Evolutionary conservation across 2,113 vertebrate genomes (phyloP).

Genomic region (Callionymus lyra): DNA sequence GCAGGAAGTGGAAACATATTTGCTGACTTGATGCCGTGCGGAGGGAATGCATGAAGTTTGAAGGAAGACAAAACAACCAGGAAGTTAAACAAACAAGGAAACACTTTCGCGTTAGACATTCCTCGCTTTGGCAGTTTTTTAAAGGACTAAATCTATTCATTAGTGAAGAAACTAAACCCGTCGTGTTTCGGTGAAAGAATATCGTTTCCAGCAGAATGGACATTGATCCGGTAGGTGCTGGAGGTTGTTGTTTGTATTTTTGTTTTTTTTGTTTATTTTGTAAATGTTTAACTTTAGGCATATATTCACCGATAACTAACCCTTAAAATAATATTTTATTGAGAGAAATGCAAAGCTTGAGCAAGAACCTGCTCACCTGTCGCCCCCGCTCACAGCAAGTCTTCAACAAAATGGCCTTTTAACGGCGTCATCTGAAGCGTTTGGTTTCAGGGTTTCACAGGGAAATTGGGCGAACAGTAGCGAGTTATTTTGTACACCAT

Average conservation of each 20-base stretch:
- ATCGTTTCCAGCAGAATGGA: constrained; percentile 37
- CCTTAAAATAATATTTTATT: too few species aligned
- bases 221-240: constrained; percentile 48
- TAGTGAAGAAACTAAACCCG: neutral
- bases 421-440: too few species aligned
- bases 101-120: constrained; percentile 6
- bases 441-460: too few species aligned
- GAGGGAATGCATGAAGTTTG: constrained; percentile 35
- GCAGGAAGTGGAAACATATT: neutral
- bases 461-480: too few species aligned
- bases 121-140: neutral
- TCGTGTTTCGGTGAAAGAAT: neutral
- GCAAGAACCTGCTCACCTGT: too few species aligned
- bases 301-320: too few species aligned
- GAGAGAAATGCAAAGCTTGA: too few species aligned
- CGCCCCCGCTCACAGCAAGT: too few species aligned
- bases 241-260: neutral
- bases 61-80: constrained; percentile 43
- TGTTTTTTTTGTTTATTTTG: too few species aligned
- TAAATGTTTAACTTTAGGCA: too few species aligned
- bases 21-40: neutral
- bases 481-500: too few species aligned
- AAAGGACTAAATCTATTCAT: constrained; percentile 1
- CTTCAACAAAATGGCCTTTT: too few species aligned
- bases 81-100: constrained; percentile 45